Evolutionary conservation across 2,113 vertebrate species (phyloP).

Genomic region (Rana temporaria): DNA sequence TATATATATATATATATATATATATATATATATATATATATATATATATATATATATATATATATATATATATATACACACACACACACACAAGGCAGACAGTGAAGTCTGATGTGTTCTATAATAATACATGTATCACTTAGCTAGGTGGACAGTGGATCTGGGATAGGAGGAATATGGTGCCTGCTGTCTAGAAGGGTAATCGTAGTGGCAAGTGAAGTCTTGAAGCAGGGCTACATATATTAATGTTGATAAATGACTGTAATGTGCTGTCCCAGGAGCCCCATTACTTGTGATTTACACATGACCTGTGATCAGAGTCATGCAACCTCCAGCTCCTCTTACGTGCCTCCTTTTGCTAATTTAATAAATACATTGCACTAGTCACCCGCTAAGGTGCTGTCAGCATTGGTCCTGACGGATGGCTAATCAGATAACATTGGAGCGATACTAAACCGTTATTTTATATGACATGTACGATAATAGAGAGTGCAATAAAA

Average conservation of each 20-base stretch:
- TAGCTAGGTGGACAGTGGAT: background rate
- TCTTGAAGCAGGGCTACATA: constrained; percentile 1
- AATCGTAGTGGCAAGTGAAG: background rate
- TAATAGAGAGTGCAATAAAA: no score
- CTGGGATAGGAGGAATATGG: no score
- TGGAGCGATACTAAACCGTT: no score
- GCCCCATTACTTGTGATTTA: constrained; percentile 31
- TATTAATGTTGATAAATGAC: constrained; percentile 45
- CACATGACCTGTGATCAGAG: constrained; percentile 35
- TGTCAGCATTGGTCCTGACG: no score
- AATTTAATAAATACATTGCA: constrained; percentile 10
- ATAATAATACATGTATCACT: no score
- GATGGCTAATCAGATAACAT: no score
- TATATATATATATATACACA: background rate
- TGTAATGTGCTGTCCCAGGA: constrained; percentile 20
- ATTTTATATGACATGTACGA: no score
- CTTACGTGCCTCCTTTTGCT: constrained; percentile 8
- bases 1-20: no score
- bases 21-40: no score
- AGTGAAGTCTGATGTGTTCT: no score
- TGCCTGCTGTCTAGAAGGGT: background rate
- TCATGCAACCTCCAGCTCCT: constrained; percentile 22
- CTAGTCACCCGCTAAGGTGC: background rate
- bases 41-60: background rate
- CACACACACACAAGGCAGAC: background rate